Evolutionary conservation across 2,113 vertebrate species (phyloP).

Genomic region (Pteronura brasiliensis): DNA sequence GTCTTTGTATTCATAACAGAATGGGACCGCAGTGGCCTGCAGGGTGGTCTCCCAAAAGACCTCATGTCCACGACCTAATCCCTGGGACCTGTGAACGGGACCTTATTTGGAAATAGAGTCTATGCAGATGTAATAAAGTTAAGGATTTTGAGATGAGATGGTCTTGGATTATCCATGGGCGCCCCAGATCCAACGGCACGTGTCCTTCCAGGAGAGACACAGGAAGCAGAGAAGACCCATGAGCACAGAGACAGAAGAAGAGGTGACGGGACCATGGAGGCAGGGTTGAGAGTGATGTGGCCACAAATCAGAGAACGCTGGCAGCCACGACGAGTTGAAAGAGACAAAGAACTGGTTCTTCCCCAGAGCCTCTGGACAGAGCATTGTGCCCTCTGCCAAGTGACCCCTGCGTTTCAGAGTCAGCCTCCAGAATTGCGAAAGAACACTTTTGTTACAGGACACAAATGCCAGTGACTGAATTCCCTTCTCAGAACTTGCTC

Average conservation of each 20-base stretch:
- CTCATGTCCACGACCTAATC: not conserved
- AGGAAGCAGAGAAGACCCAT: not conserved
- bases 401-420: not conserved
- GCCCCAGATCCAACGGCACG: not conserved
- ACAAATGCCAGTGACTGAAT: fast-evolving
- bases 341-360: not conserved
- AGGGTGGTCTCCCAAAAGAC: no score
- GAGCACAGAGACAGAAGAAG: not conserved
- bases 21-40: not conserved
- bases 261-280: not conserved
- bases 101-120: not conserved
- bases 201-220: not conserved
- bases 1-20: not conserved
- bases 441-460: not conserved
- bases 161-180: not conserved
- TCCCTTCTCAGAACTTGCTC: not conserved
- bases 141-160: not conserved
- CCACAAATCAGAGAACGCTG: not conserved
- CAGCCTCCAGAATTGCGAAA: no score
- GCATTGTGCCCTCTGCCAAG: not conserved
- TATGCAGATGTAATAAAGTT: not conserved
- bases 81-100: not conserved
- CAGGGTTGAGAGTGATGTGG: not conserved
- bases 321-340: not conserved
- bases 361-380: not conserved